A percentile compares a stretch with the other conserved stretches of the same genome.
These are phyloP conservation scores for Orgyia antiqua DNA, from an alignment of 2,888 invertebrate species.

Conservation along the genomic window DNA sequence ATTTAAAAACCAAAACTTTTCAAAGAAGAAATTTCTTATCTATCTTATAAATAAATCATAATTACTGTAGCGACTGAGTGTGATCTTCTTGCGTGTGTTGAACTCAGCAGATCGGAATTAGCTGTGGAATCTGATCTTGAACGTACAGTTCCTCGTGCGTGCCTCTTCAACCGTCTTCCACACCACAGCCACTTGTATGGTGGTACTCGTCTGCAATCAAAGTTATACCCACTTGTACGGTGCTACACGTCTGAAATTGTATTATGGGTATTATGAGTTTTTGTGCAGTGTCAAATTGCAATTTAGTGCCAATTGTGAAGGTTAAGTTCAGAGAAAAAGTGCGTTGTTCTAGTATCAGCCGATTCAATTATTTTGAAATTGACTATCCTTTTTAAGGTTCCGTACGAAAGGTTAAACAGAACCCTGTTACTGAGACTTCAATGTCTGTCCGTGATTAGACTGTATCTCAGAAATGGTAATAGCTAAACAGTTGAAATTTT, in stretches of 20 bases:
- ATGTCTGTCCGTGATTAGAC: too few species aligned
- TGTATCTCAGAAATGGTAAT: too few species aligned
- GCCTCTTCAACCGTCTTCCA: constrained; percentile 49
- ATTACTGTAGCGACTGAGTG: constrained; percentile 64
- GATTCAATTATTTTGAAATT: too few species aligned
- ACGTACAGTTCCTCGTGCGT: constrained; percentile 56
- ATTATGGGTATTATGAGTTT: constrained; percentile 18
- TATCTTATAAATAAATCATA: too few species aligned
- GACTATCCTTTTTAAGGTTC: too few species aligned
- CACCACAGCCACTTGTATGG: constrained; percentile 83
- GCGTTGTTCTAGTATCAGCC: too few species aligned
- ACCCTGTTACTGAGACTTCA: too few species aligned
- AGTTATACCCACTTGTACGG: constrained; percentile 34
- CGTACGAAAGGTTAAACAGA: too few species aligned
- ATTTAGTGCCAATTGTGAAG: background rate
- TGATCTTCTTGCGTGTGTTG: constrained; percentile 60
- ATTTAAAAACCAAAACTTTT: too few species aligned
- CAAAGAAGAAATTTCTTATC: too few species aligned
- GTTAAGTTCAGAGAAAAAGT: background rate
- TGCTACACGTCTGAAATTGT: constrained; percentile 31
- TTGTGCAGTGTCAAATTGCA: constrained; percentile 10
- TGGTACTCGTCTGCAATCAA: constrained; percentile 75
- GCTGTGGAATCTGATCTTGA: constrained; percentile 72
- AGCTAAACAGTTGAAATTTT: too few species aligned
- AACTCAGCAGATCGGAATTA: constrained; percentile 74